A percentile compares a stretch with the other conserved stretches of the same genome.
These are phyloP conservation scores for Drosophila miranda DNA, from an alignment of 1,140 invertebrate genomes.

Conservation along the genomic window DNA sequence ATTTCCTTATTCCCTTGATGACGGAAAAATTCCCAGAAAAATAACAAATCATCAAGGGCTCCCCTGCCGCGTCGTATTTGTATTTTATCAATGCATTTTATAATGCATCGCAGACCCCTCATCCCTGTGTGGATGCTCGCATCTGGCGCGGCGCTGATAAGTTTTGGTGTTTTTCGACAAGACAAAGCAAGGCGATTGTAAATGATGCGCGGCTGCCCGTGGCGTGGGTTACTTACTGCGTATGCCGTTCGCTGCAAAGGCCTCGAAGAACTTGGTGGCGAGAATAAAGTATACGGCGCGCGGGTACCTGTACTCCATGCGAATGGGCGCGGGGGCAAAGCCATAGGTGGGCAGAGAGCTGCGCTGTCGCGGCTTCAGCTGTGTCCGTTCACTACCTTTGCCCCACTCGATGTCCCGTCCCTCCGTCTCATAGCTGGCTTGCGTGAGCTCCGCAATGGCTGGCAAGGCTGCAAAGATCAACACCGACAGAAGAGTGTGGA, in stretches of 20 bases:
- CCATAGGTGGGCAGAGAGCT: conserved; percentile 70
- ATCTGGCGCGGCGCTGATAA: conserved; percentile 49
- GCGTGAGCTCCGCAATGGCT: conserved; percentile 58
- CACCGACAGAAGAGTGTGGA: not conserved
- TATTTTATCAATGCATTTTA: conserved; percentile 18
- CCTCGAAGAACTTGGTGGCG: conserved; percentile 80
- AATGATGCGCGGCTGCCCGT: no score
- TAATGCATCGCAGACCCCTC: conserved; percentile 21
- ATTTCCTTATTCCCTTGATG: no score
- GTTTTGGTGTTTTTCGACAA: conserved; percentile 40
- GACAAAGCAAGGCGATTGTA: conserved; percentile 61
- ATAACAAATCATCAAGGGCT: not conserved
- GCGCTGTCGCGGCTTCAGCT: conserved; percentile 38
- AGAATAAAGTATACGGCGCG: conserved; percentile 74
- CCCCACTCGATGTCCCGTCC: conserved; percentile 9
- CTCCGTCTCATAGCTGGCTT: conserved; percentile 23
- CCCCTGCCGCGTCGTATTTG: not conserved
- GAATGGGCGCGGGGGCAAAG: conserved; percentile 48
- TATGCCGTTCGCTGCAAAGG: conserved; percentile 81
- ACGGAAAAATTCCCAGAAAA: not conserved
- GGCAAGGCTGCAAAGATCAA: conserved; percentile 56
- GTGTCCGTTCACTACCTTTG: conserved; percentile 22
- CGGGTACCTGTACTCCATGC: conserved; percentile 67
- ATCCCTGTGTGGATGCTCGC: conserved; percentile 22
- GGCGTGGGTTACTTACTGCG: conserved; percentile 66